Evolutionary conservation across 2,797 vertebrate species (phyloP).

Genomic region (Urophycis tenuis): DNA sequence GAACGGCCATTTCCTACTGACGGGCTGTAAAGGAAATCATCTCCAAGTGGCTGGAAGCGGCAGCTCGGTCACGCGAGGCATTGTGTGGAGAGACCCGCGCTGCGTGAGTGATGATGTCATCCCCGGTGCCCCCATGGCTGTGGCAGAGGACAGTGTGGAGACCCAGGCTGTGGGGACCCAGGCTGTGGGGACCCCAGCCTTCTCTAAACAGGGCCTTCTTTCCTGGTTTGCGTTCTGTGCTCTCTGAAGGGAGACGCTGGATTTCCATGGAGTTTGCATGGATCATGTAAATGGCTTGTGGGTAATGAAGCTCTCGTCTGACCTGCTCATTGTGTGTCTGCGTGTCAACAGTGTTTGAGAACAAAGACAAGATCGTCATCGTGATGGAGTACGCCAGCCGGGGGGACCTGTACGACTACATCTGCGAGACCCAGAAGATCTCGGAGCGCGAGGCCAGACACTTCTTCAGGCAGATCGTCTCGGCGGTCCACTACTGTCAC

Average conservation of each 20-base stretch:
- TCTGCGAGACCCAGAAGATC: slow-evolving; percentile 80
- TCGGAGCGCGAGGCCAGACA: slow-evolving; percentile 80
- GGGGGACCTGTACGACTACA: slow-evolving; percentile 92
- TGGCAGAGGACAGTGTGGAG: not conserved
- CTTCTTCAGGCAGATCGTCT: slow-evolving; percentile 94
- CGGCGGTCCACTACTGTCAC: slow-evolving; percentile 91
- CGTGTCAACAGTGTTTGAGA: slow-evolving; percentile 85
- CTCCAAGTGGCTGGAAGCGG: not conserved
- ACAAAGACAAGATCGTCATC: slow-evolving; percentile 95
- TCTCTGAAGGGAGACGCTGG: not conserved
- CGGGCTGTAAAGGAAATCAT: slow-evolving; percentile 24
- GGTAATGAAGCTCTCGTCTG: not conserved
- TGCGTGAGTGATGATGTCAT: slow-evolving; percentile 60
- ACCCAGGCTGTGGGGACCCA: not conserved
- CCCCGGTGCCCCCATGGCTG: not conserved
- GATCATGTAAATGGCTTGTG: not conserved
- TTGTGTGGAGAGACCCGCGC: slow-evolving; percentile 39
- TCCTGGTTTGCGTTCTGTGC: not conserved
- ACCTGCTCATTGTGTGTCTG: not conserved
- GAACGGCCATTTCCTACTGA: slow-evolving; percentile 21
- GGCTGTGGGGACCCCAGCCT: not conserved
- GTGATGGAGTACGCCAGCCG: slow-evolving; percentile 95
- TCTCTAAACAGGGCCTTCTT: not conserved
- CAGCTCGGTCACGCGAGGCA: slow-evolving; percentile 55
- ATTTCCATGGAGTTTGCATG: slow-evolving; percentile 3